A percentile compares a stretch with the other conserved stretches of the same genome.
Conservation (phyloP, 2,113 vertebrate genomes). For the Empidonax alnorum region DNA sequence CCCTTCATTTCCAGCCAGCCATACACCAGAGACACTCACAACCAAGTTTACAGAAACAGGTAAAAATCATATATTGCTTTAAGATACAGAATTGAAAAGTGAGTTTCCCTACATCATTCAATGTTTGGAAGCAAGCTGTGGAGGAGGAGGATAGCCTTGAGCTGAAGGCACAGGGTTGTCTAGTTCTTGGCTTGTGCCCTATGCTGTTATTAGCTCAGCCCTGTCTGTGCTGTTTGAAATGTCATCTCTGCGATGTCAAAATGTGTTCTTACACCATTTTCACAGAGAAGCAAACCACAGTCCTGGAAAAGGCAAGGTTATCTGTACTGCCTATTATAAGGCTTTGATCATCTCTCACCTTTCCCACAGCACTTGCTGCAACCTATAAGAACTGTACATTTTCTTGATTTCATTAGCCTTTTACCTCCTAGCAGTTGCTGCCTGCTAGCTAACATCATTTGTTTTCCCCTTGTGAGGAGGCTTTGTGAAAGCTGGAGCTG, state of each 20-base stretch:
- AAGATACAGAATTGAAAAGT: background rate
- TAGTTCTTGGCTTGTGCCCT: background rate
- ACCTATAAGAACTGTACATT: background rate
- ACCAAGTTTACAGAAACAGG: background rate
- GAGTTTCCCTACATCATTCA: background rate
- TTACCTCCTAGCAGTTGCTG: background rate
- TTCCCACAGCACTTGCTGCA: background rate
- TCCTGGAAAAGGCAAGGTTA: background rate
- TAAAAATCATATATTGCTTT: background rate
- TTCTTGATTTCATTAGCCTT: background rate
- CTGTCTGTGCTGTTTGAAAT: background rate
- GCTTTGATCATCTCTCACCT: background rate
- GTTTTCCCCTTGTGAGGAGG: background rate
- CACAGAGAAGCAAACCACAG: background rate
- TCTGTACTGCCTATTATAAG: background rate
- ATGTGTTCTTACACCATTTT: background rate
- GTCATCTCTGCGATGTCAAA: background rate
- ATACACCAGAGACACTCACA: background rate
- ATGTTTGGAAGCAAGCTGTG: background rate
- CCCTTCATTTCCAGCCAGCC: background rate
- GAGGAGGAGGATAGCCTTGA: background rate
- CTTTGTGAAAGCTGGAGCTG: background rate
- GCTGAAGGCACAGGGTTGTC: background rate
- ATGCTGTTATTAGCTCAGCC: background rate
- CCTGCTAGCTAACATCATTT: background rate